Base-by-base conservation (phyloP, 2,888 invertebrate genomes). In the Lycocerus yunnanus region DNA sequence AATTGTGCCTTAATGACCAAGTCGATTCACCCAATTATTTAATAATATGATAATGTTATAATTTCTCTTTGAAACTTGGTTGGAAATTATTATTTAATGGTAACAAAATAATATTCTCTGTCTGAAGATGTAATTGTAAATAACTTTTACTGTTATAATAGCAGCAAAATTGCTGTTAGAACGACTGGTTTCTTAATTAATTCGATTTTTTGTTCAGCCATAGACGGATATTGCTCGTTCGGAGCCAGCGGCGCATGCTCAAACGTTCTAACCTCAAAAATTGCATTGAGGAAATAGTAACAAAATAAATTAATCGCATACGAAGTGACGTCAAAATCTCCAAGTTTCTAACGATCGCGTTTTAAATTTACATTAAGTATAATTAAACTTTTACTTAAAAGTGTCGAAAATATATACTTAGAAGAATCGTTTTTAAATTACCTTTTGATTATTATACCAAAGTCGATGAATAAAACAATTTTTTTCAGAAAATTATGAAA, bases 401-500 rank as follows among this genome's bases (percentile, higher is more conserved):
- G 20, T 63, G 61, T 63, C 61, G 61, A 63, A 63, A 63, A 18
- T 20, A 20, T 63, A 20, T 63, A 43, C 43, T 43, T 43, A 43
- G 43, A 63, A 63, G 20, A 63, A 63, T 63, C 18, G 61, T 63
- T 63, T 63, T 63, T 63, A 63, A 63, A 63, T 63, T 63, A 20
- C 61, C 61, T 63, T 63, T 63, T 63, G 61, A 63, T 63, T 63
- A 18, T 60, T 60, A 20, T 63, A n/a, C n/a, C 20, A 18, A 43
- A 43, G 43, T 43, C 43, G 43, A 43, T 43, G 43, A n/a, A 63
- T 18, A 63, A 63, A 63, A 63, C 8, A 63, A 63, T 18, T 18
- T 18, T 63, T 63, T 63, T 63, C n/a, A n/a, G n/a, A 10, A 63
- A 63, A 63, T 63, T 63, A 63, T 18, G 61, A 63, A 63, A 63